Evolutionary conservation across 1,140 invertebrate species (phyloP).

Genomic region (Centruroides sculpturatus): DNA sequence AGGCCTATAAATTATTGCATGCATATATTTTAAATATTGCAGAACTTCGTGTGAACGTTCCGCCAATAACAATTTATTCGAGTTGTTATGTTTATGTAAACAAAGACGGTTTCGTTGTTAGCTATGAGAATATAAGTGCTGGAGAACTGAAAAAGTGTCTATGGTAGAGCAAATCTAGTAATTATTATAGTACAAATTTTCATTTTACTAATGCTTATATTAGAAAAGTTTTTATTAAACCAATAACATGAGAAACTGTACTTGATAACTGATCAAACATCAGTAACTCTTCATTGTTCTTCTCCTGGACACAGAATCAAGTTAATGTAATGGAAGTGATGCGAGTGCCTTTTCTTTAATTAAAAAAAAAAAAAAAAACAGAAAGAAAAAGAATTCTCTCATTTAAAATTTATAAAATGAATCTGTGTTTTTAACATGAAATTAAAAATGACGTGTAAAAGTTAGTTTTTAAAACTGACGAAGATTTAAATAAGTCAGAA

Average conservation of each 20-base stretch:
- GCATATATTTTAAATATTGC: constrained; percentile 13
- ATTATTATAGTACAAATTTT: constrained; percentile 24
- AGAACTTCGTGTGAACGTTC: constrained; percentile 45
- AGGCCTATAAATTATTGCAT: too few species aligned
- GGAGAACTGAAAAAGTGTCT: constrained; percentile 26
- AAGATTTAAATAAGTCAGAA: too few species aligned
- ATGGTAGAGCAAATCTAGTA: constrained; percentile 27
- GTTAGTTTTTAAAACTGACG: too few species aligned
- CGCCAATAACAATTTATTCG: constrained; percentile 46
- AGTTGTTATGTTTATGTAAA: constrained; percentile 39
- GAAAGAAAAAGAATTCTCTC: too few species aligned
- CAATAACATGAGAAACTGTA: constrained; percentile 10
- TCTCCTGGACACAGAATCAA: constrained; percentile 9
- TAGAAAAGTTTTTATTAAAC: constrained; percentile 29
- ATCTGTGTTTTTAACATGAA: too few species aligned
- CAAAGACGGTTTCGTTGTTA: constrained; percentile 48
- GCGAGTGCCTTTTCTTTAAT: not conserved
- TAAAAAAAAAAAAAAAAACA: too few species aligned
- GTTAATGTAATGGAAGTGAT: constrained; percentile 9
- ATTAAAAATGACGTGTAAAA: too few species aligned
- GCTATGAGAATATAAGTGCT: constrained; percentile 64
- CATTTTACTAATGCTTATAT: constrained; percentile 20
- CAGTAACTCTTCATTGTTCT: constrained; percentile 9
- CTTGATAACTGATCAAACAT: constrained; percentile 2
- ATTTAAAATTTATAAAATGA: too few species aligned